Conservation (phyloP, 2,797 vertebrate genomes). For the Acanthiza pusilla region DNA sequence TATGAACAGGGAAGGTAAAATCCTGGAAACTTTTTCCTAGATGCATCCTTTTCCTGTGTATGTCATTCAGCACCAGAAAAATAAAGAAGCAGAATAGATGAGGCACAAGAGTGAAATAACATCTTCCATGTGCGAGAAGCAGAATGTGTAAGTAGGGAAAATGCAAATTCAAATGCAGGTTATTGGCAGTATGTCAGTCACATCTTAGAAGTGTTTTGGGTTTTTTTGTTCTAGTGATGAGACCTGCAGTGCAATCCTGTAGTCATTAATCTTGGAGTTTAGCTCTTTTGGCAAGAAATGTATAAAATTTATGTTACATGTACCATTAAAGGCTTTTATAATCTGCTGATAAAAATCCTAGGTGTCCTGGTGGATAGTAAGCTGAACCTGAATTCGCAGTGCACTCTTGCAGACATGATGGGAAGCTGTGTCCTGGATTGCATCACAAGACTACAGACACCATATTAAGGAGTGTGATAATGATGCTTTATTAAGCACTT, state of each 20-base stretch:
- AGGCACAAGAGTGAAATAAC: background rate
- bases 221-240: background rate
- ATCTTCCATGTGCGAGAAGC: background rate
- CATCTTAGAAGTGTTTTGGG: background rate
- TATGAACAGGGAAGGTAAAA: background rate
- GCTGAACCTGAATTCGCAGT: background rate
- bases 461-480: background rate
- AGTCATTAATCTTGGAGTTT: background rate
- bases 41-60: background rate
- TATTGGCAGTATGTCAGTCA: background rate
- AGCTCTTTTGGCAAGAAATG: background rate
- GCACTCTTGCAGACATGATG: fast-evolving
- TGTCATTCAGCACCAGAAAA: background rate
- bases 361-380: background rate
- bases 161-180: background rate
- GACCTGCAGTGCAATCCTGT: background rate
- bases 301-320: background rate
- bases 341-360: background rate
- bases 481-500: background rate
- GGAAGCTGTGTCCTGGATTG: background rate
- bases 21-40: background rate
- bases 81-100: background rate
- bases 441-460: background rate
- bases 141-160: background rate
- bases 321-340: background rate